Percentiles rank a stretch among this genome's conserved stretches.
phyloP scores from a whole-genome alignment of 2,888 invertebrate genomes.

The Ariolimax columbianus region DNA sequence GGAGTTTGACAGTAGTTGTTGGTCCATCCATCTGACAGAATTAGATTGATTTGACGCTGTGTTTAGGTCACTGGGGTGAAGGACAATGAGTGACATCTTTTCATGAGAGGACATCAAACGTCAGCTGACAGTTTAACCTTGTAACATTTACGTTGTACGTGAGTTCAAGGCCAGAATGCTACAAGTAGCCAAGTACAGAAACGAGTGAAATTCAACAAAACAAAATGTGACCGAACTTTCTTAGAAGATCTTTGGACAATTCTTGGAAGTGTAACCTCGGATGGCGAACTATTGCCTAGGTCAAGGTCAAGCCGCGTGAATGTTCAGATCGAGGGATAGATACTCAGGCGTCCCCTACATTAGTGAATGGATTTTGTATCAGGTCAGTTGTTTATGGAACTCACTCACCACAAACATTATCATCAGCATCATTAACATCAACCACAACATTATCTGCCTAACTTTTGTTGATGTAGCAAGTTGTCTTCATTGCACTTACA shows the following conservation, averaged over 20 bases:
- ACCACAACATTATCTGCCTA: neutral
- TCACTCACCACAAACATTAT: neutral
- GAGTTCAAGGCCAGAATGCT: neutral
- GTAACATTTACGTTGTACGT: neutral
- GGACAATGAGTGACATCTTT: neutral
- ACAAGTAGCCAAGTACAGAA: neutral
- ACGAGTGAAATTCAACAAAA: neutral
- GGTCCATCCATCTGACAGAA: no score
- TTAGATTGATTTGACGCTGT: no score
- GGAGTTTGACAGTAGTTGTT: no score
- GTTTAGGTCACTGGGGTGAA: neutral
- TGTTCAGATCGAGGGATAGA: conserved; percentile 42
- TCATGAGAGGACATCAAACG: neutral
- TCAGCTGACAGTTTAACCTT: neutral
- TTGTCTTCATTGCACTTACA: no score
- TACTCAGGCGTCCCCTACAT: conserved; percentile 47
- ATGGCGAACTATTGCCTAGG: neutral
- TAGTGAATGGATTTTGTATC: conserved; percentile 45
- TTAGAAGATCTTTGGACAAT: neutral
- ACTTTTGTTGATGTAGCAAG: no score
- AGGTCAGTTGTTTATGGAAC: conserved; percentile 35
- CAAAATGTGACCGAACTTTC: conserved; percentile 10
- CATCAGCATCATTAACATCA: neutral
- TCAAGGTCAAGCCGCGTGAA: conserved; percentile 19
- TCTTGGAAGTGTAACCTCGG: neutral